Percentiles rank a stretch among this genome's conserved stretches.
phyloP scores from a whole-genome alignment of 2,888 invertebrate genomes.

The Orchesellides sinensis region DNA sequence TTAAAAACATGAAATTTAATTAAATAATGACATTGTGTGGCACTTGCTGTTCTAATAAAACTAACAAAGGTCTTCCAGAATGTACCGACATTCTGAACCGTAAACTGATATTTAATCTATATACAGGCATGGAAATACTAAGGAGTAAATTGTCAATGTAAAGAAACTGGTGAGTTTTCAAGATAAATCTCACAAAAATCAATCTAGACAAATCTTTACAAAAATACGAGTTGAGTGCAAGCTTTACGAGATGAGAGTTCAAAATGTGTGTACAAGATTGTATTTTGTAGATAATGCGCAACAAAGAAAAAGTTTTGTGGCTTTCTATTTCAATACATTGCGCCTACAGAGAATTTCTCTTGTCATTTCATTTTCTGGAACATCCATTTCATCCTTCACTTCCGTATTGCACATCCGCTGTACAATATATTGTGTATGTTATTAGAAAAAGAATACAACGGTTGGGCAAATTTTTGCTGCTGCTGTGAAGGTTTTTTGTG shows the following conservation, averaged over 20 bases:
- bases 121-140: neutral
- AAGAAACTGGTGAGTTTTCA: neutral
- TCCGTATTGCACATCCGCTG: neutral
- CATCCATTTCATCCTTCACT: neutral
- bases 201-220: no score
- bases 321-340: neutral
- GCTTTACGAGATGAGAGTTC: neutral
- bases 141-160: neutral
- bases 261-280: slow-evolving; percentile 50
- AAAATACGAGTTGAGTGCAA: neutral
- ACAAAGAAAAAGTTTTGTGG: slow-evolving; percentile 34
- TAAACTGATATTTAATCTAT: neutral
- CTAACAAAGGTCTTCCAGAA: no score
- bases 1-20: no score
- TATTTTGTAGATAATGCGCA: slow-evolving; percentile 52
- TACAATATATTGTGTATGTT: neutral
- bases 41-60: no score
- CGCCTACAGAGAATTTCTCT: neutral
- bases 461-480: neutral
- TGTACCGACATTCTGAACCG: no score
- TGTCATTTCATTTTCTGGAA: slow-evolving; percentile 16
- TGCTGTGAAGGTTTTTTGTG: no score
- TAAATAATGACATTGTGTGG: no score
- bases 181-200: neutral
- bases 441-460: no score